Evolutionary conservation across 2,113 vertebrate genomes (phyloP).

Genomic region (Aegypius monachus): DNA sequence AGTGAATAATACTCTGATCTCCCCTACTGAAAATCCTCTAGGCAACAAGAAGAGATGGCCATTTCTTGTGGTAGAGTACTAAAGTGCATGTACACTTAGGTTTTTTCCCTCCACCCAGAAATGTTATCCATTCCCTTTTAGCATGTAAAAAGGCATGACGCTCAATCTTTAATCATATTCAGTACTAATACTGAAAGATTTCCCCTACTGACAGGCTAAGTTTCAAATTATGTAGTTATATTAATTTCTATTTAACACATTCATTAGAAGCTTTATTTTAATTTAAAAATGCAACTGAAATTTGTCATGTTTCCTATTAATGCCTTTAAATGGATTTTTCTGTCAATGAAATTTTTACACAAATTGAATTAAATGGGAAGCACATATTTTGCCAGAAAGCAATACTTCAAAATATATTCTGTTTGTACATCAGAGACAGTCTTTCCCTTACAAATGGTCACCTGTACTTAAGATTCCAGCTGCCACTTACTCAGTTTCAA

Average conservation of each 20-base stretch:
- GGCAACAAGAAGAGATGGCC: not conserved
- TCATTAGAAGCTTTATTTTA: constrained; percentile 1
- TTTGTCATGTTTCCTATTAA: not conserved
- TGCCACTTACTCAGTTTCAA: not conserved
- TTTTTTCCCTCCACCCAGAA: not conserved
- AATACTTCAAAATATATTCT: not conserved
- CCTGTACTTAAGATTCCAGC: not conserved
- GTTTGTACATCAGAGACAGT: not conserved
- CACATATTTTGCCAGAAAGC: not conserved
- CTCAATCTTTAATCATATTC: not conserved
- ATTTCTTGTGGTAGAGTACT: not conserved
- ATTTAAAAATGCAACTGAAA: constrained; percentile 7
- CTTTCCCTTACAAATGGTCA: not conserved
- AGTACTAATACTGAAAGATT: not conserved
- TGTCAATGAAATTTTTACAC: not conserved
- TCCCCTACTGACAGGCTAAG: not conserved
- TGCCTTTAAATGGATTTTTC: not conserved
- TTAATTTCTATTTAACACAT: not conserved
- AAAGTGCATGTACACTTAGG: not conserved
- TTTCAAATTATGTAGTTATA: not conserved
- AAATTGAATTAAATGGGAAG: not conserved
- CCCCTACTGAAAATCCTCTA: not conserved
- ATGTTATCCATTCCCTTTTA: not conserved
- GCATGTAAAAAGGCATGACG: not conserved
- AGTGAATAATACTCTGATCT: not conserved